Evolutionary conservation across 2,888 invertebrate species (phyloP).

Genomic region (Adineta ricciae): DNA sequence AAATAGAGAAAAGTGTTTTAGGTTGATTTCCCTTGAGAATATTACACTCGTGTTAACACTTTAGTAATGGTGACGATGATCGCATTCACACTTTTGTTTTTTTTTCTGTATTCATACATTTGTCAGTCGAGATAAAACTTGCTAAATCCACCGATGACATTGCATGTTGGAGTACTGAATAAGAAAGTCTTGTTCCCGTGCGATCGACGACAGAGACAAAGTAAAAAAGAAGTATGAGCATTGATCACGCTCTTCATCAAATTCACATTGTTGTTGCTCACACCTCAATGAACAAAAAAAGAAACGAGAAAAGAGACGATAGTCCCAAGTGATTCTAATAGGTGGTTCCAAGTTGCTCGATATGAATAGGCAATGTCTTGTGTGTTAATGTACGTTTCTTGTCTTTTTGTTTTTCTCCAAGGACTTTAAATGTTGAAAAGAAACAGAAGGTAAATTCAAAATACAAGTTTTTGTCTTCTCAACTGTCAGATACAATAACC

Average conservation of each 20-base stretch:
- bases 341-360: not conserved
- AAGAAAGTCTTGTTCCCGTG: not conserved
- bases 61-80: constrained; percentile 11
- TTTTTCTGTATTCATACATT: not conserved
- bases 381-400: not conserved
- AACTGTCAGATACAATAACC: not conserved
- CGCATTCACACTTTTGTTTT: constrained; percentile 5
- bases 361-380: not conserved
- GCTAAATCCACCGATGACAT: constrained; percentile 11
- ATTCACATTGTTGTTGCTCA: constrained; percentile 23
- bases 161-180: not conserved
- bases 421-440: not conserved
- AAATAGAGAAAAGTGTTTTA: not conserved
- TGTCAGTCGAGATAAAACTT: not conserved
- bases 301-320: not conserved
- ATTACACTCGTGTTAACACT: not conserved
- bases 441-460: not conserved
- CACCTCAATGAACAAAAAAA: constrained; percentile 13
- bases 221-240: not conserved
- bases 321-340: not conserved
- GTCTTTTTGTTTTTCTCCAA: not conserved
- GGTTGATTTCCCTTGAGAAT: not conserved
- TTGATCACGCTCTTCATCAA: constrained; percentile 14
- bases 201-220: not conserved
- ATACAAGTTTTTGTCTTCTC: not conserved